phyloP scores from a whole-genome alignment of 2,888 invertebrate genomes.

The Gari tellinella region DNA sequence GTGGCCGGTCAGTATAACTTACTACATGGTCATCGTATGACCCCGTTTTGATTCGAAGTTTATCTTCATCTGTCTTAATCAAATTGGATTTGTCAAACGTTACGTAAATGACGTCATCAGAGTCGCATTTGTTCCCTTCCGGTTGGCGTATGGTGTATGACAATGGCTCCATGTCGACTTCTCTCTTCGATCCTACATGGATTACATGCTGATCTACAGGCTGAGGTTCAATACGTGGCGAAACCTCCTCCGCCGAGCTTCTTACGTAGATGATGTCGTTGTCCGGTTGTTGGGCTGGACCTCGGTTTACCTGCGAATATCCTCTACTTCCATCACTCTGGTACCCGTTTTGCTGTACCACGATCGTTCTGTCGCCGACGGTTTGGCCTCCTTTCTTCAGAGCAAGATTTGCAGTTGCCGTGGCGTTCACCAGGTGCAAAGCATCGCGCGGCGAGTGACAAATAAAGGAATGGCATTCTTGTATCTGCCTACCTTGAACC shows the following conservation, averaged over 20 bases:
- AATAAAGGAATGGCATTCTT: slow-evolving; percentile 82
- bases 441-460: slow-evolving; percentile 94
- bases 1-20: slow-evolving; percentile 2
- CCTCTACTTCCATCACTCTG: background rate
- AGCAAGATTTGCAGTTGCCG: slow-evolving; percentile 63
- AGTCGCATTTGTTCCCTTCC: background rate
- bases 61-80: slow-evolving; percentile 19
- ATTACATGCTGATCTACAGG: slow-evolving; percentile 3
- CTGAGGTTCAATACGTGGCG: background rate
- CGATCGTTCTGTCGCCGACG: slow-evolving; percentile 36
- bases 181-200: too few relatives aligned
- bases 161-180: slow-evolving; percentile 4
- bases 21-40: slow-evolving; percentile 4
- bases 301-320: slow-evolving; percentile 1
- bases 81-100: slow-evolving; percentile 52
- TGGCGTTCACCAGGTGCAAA: slow-evolving; percentile 96
- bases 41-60: slow-evolving; percentile 2
- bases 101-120: slow-evolving; percentile 44
- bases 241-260: background rate
- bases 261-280: background rate
- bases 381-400: slow-evolving; percentile 24
- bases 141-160: background rate
- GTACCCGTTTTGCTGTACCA: slow-evolving; percentile 14
- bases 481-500: slow-evolving; percentile 77
- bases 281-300: background rate